Conservation (phyloP, 2,888 invertebrate species). For the Lasius platythorax region DNA sequence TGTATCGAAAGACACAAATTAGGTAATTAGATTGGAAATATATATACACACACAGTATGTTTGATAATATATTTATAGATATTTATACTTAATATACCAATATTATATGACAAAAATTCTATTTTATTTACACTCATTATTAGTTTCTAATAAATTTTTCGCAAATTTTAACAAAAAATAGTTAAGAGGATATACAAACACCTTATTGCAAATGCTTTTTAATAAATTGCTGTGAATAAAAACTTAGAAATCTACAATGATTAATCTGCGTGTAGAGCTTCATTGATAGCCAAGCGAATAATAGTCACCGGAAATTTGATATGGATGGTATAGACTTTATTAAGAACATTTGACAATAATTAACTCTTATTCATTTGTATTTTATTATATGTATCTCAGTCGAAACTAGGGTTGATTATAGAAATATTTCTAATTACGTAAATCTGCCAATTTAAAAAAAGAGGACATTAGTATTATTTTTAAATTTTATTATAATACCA, state of each 20-base stretch:
- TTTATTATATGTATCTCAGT: neutral
- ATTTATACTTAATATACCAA: neutral
- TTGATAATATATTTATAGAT: constrained; percentile 32
- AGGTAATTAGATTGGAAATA: constrained; percentile 10
- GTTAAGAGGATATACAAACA: neutral
- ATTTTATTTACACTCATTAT: neutral
- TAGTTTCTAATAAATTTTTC: neutral
- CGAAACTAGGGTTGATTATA: constrained; percentile 28
- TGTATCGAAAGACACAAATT: neutral
- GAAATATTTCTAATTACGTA: constrained; percentile 8
- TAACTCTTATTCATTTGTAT: constrained; percentile 15
- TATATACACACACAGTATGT: neutral
- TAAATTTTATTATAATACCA: constrained; percentile 13
- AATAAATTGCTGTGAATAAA: neutral
- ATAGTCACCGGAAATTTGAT: neutral
- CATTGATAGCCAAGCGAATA: neutral
- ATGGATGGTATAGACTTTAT: constrained; percentile 17
- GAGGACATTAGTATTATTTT: constrained; percentile 1
- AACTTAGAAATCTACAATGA: neutral
- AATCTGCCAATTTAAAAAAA: constrained; percentile 12
- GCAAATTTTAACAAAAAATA: neutral
- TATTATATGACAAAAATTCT: neutral
- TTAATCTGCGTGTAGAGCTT: neutral
- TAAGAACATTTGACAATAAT: neutral
- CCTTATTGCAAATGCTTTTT: neutral